phyloP scores from a whole-genome alignment of 92 coral and sea anemone species.

The Palythoa grandis region DNA sequence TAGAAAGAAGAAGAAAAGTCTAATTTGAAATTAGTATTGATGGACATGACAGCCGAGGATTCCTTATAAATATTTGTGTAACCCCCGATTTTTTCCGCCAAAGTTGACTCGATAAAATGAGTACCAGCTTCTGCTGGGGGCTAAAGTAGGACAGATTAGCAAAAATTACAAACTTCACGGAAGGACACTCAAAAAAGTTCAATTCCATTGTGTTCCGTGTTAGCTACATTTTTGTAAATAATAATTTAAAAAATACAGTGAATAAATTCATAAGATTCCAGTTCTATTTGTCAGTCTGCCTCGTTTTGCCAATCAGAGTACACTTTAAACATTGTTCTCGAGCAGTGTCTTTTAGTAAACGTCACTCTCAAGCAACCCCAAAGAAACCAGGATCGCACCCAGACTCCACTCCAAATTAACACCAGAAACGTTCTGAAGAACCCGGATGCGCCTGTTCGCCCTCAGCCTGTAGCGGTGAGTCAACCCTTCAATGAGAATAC shows the following conservation, averaged over 20 bases:
- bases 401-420: conserved; percentile 35
- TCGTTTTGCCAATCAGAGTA: not conserved
- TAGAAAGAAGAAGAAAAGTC: no score
- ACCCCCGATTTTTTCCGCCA: no score
- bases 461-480: conserved; percentile 3
- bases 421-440: conserved; percentile 6
- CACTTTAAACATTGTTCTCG: not conserved
- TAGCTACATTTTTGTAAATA: no score
- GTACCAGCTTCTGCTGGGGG: no score
- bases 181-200: no score
- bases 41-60: no score
- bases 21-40: no score
- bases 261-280: not conserved
- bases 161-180: no score
- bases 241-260: not conserved
- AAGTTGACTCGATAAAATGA: no score
- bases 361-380: conserved; percentile 26
- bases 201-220: no score
- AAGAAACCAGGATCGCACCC: conserved; percentile 17
- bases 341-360: not conserved
- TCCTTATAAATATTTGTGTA: no score
- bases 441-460: conserved; percentile 28
- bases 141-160: no score
- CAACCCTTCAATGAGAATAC: conserved; percentile 27
- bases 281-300: not conserved